These are phyloP conservation scores for Daboia siamensis DNA, from an alignment of 2,113 vertebrate species.

Conservation along the genomic window DNA sequence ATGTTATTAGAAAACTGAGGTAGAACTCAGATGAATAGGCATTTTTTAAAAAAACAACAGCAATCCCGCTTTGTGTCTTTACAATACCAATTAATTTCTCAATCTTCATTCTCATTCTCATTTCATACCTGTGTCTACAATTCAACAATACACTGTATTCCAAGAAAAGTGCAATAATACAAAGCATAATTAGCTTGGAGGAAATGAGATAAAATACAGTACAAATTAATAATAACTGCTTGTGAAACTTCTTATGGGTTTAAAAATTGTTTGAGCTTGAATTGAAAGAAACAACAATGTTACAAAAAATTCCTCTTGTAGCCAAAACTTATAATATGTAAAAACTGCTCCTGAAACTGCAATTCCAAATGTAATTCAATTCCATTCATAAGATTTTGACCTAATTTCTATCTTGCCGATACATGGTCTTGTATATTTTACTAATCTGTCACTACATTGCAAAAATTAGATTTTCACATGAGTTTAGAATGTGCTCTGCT, in stretches of 20 bases:
- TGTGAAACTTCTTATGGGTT: slow-evolving; percentile 61
- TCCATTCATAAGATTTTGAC: background rate
- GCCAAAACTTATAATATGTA: slow-evolving; percentile 34
- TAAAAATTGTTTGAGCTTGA: slow-evolving; percentile 57
- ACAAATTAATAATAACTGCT: slow-evolving; percentile 42
- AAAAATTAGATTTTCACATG: background rate
- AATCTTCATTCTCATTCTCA: background rate
- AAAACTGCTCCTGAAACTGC: slow-evolving; percentile 47
- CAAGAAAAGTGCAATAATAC: background rate
- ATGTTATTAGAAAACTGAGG: background rate
- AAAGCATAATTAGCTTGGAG: background rate
- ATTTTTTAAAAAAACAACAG: background rate
- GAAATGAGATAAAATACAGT: background rate
- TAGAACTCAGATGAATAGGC: background rate
- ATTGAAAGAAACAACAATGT: slow-evolving; percentile 47
- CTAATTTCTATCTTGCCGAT: background rate
- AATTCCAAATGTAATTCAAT: slow-evolving; percentile 35
- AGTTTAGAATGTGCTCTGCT: slow-evolving; percentile 33
- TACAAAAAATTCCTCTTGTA: slow-evolving; percentile 49
- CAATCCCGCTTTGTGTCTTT: too few species aligned
- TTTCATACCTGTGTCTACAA: background rate
- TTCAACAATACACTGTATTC: background rate
- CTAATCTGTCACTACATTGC: background rate
- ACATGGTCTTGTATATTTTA: background rate
- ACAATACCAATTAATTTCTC: background rate